A percentile compares a stretch with the other conserved stretches of the same genome.
Conservation (phyloP, 2,797 vertebrate species). For the Sebastes diploproa region DNA sequence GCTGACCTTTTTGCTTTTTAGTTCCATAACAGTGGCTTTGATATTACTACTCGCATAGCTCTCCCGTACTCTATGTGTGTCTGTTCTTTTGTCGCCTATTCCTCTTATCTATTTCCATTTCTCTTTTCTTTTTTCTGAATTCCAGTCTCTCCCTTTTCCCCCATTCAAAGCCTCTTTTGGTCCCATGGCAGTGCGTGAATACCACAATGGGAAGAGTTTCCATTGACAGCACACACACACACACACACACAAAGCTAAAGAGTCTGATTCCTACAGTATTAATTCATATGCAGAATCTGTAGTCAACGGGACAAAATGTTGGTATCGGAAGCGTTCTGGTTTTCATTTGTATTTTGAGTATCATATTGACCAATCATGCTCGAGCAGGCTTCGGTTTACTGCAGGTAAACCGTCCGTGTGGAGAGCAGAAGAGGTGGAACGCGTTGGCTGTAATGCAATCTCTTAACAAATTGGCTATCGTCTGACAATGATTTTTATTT, state of each 20-base stretch:
- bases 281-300: no score
- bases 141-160: background rate
- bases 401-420: no score
- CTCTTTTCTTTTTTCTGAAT: background rate
- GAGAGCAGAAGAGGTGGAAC: no score
- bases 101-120: slow-evolving; percentile 3
- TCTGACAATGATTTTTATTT: no score
- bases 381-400: no score
- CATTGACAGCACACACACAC: no score
- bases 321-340: no score
- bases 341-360: no score
- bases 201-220: background rate
- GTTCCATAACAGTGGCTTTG: slow-evolving; percentile 33
- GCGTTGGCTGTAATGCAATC: no score
- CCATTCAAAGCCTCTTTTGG: background rate
- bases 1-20: slow-evolving; percentile 63
- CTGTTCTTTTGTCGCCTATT: background rate
- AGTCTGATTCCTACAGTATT: background rate
- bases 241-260: background rate
- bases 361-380: no score
- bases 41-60: slow-evolving; percentile 31
- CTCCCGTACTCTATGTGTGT: background rate
- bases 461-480: no score
- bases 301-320: no score
- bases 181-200: background rate